Evolutionary conservation across 2,888 invertebrate genomes (phyloP).

Genomic region (Hirudinaria manillensis): DNA sequence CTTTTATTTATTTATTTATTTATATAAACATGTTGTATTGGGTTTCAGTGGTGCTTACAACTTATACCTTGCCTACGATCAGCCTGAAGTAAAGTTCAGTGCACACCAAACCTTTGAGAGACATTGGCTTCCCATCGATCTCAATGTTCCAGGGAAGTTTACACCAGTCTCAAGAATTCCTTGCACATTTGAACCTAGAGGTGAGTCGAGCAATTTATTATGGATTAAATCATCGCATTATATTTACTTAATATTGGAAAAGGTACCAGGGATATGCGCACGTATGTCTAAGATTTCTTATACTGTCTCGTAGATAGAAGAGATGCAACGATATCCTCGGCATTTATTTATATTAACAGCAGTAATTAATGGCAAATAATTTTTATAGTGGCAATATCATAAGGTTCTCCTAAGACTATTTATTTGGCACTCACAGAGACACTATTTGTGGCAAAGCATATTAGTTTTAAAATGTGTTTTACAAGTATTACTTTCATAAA

Average conservation of each 20-base stretch:
- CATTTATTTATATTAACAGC: constrained; percentile 7
- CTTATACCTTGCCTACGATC: not conserved
- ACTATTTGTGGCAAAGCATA: too few species aligned
- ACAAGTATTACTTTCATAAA: too few species aligned
- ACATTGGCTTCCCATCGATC: constrained; percentile 12
- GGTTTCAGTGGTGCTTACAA: constrained; percentile 1
- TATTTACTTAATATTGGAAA: not conserved
- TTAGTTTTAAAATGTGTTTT: too few species aligned
- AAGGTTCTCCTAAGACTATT: too few species aligned
- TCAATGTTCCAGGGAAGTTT: not conserved
- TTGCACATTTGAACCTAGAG: constrained; percentile 9
- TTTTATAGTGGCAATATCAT: too few species aligned
- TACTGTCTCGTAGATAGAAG: too few species aligned
- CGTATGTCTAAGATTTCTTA: too few species aligned
- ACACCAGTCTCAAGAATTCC: not conserved
- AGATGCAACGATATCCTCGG: too few species aligned
- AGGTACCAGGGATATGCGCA: too few species aligned
- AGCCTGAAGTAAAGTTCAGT: constrained; percentile 1
- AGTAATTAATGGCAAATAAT: too few species aligned
- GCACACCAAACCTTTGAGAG: not conserved
- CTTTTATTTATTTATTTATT: not conserved
- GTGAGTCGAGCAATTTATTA: not conserved
- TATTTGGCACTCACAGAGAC: too few species aligned
- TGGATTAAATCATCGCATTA: not conserved
- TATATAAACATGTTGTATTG: not conserved